phyloP scores from a whole-genome alignment of 2,888 invertebrate species.

The Nomada fabriciana region DNA sequence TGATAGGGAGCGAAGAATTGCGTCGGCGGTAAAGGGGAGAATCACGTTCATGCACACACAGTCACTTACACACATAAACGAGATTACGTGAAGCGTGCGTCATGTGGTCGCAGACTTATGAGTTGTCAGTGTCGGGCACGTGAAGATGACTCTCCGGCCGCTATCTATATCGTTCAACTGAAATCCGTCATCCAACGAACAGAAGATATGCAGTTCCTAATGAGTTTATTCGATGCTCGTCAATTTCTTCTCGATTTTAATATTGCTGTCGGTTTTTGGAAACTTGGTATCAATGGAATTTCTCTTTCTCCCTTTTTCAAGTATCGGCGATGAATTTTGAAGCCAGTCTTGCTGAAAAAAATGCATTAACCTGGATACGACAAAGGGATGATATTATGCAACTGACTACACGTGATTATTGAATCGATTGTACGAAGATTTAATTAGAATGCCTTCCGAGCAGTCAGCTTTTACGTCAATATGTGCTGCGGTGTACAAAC shows the following conservation, averaged over 20 bases:
- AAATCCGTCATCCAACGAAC: slow-evolving; percentile 30
- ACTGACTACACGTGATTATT: not conserved
- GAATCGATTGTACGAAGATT: not conserved
- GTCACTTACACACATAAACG: slow-evolving; percentile 46
- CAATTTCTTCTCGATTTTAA: not conserved
- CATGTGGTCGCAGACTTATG: slow-evolving; percentile 58
- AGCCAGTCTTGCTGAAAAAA: too few relatives aligned
- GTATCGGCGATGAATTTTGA: too few relatives aligned
- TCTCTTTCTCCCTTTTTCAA: too few relatives aligned
- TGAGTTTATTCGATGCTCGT: not conserved
- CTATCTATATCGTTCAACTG: slow-evolving; percentile 25
- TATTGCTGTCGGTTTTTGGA: too few relatives aligned
- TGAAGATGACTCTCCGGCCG: slow-evolving; percentile 64
- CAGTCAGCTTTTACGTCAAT: not conserved
- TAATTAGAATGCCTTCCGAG: not conserved
- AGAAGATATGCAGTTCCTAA: not conserved
- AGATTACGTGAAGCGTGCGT: slow-evolving; percentile 68
- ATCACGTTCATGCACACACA: slow-evolving; percentile 40
- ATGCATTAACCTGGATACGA: too few relatives aligned
- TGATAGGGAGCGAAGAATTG: slow-evolving; percentile 62
- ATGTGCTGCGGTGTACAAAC: not conserved
- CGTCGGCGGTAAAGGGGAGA: slow-evolving; percentile 50
- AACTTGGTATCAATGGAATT: too few relatives aligned
- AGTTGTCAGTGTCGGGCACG: slow-evolving; percentile 68
- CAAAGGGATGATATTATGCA: too few relatives aligned